Evolutionary conservation across 2,113 vertebrate species (phyloP), one percentile per base, ranked within the genome.

Genomic region (Thryonomys swinderianus): DNA sequence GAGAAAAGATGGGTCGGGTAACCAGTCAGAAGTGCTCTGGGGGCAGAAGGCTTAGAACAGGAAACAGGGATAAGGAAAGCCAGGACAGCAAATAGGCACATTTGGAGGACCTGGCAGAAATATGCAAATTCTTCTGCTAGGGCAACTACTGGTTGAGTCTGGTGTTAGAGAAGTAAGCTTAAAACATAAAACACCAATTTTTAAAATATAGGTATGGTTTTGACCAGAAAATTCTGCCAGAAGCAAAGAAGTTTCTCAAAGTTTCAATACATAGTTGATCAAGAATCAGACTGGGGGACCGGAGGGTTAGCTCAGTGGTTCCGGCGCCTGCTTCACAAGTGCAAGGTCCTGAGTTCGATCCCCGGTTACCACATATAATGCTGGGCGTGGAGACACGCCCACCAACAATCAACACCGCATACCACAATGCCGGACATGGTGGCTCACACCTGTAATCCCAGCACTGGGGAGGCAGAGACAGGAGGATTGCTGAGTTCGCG

Each of bases 171-270:
- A 94, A 93, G n/a, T 69, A 32, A 95, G 13, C 48, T 57, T 85
- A 69, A 87, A 78, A 73, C 51, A 91, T n/a, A 67, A 67, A 67
- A 34, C 37, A 91, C 5, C 20, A 20, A 51, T 71, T 89, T 94
- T 88, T 71, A 93, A 87, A 84, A 13, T 34, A 69, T 25, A 88
- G 40, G 9, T 57, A 85, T 53, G 34, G 66, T 21, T 48, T 51
- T 51, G 27, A 78, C 27, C 3, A 51, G 74, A 51, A 81, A 79
- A 61, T 57, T 48, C 76, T 78, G 74, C 42, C 27, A 62, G 64
- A 95, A 93, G 93, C 71, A 48, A 23, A 20, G 8, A 92, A 61
- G 11, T 40, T 85, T 91, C 93, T 69, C 59, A 76, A 55, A 84
- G 27, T 7, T 62, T 59, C 48, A 32, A 40, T 71, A 20, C 20